A percentile compares a stretch with the other conserved stretches of the same genome.
Conservation (phyloP, 1,140 invertebrate species). For the Sitodiplosis mosellana region DNA sequence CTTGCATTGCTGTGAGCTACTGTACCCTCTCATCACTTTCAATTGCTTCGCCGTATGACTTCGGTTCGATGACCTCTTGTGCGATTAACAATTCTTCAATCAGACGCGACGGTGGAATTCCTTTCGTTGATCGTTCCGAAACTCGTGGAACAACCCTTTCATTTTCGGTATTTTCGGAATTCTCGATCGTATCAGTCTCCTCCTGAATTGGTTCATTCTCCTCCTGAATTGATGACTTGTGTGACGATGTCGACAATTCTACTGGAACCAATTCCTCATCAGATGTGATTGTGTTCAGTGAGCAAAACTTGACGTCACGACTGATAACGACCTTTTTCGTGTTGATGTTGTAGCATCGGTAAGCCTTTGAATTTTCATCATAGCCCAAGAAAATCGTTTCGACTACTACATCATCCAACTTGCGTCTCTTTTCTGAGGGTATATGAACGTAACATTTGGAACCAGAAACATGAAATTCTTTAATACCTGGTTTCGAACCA, state of each 20-base stretch:
- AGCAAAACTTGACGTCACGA: neutral
- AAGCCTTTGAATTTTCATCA: constrained; percentile 6
- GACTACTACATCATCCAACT: neutral
- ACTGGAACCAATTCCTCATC: neutral
- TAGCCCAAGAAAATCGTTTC: neutral
- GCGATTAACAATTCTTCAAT: neutral
- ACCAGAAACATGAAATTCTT: neutral
- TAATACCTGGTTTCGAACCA: neutral
- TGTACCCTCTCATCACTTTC: too few species aligned
- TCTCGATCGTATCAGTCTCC: too few species aligned
- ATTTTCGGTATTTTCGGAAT: neutral
- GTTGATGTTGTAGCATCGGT: constrained; percentile 9
- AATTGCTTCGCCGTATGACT: too few species aligned
- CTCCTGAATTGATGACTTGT: too few species aligned
- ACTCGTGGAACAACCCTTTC: neutral
- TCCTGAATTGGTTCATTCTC: too few species aligned
- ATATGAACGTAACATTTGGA: neutral
- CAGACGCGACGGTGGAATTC: neutral
- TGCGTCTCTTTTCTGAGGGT: neutral
- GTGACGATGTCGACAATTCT: neutral
- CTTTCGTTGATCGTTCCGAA: neutral
- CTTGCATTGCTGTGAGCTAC: constrained; percentile 6
- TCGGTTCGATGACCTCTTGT: too few species aligned
- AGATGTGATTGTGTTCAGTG: neutral
- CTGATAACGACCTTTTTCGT: neutral